Evolutionary conservation across 2,888 invertebrate species (phyloP), one percentile per base, ranked within the genome.

Genomic region (Creontiades dilutus): DNA sequence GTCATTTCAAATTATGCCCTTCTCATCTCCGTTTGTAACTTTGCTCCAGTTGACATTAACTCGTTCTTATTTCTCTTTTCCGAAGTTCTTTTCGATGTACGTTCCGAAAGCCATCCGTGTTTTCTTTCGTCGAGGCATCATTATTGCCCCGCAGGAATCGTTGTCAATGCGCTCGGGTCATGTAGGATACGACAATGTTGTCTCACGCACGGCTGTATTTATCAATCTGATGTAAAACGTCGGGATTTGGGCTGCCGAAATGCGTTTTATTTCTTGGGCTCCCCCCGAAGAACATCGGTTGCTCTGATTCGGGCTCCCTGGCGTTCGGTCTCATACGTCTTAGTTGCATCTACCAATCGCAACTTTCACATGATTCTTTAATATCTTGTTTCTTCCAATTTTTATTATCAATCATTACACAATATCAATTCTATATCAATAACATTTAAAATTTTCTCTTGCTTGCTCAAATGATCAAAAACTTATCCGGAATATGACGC

Each of bases 31-130:
- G 55, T 28, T 57, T 52, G 28, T 61, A 84, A 52, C 52, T 84
- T 84, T 84, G 37, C 46, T 78, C 46, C 78, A 46, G 78, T 28
- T 78, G 28, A 78, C 78, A 78, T 78, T 78, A 46, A 78, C 37
- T 78, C n/a, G 78, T 78, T 78, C 78, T 78, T 78, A 28, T n/a
- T 16, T 37, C 37, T 78, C 78, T 61, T 19, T 19, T 11, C 19
- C 61, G 19, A 61, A n/a, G 61, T 61, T 61, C 19, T 61, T 61
- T 61, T 61, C 61, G 19, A 61, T 61, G 61, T 61, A 19, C 23
- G 61, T 61, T 19, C 1, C 61, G 61, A 61, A 61, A 61, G 61
- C 61, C 61, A 61, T 61, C 61, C 61, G 61, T 61, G 61, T 61
- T 61, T 61, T 19, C 61, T 61, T 61, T 61, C 19, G n/a, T 4